A percentile compares a stretch with the other conserved stretches of the same genome.
These are phyloP conservation scores for Rosalia funebris DNA, from an alignment of 2,888 invertebrate species.

Conservation along the genomic window DNA sequence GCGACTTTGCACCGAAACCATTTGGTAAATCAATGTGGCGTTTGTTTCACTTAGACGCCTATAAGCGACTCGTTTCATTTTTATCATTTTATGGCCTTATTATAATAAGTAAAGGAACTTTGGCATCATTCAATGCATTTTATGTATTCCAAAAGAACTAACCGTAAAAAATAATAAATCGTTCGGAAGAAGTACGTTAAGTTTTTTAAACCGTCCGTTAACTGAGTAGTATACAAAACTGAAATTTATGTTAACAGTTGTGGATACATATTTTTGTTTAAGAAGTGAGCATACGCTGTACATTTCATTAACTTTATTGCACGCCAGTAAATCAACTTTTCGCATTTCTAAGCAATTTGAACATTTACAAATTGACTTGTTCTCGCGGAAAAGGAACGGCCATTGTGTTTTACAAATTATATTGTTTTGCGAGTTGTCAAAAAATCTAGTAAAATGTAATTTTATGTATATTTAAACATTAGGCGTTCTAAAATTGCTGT, in stretches of 20 bases:
- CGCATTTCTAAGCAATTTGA: slow-evolving; percentile 11
- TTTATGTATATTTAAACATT: slow-evolving; percentile 20
- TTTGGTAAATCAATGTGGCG: no score
- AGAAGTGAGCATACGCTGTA: slow-evolving; percentile 1
- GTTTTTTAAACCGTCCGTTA: neutral
- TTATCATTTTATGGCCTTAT: no score
- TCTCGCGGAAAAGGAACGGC: slow-evolving; percentile 4
- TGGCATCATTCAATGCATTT: no score
- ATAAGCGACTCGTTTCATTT: no score
- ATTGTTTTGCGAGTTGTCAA: slow-evolving; percentile 22
- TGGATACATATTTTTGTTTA: slow-evolving; percentile 9
- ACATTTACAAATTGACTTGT: slow-evolving; percentile 24
- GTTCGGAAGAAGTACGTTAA: neutral
- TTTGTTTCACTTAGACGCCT: no score
- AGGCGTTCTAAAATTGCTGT: slow-evolving; percentile 20
- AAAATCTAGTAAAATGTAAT: slow-evolving; percentile 16
- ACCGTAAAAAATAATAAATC: neutral
- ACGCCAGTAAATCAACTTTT: slow-evolving; percentile 15
- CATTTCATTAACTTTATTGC: slow-evolving; percentile 13
- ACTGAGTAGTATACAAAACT: neutral
- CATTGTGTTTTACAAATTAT: slow-evolving; percentile 19
- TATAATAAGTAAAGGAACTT: no score
- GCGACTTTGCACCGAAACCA: no score
- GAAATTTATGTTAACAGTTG: slow-evolving; percentile 4
- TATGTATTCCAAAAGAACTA: neutral